phyloP scores from a whole-genome alignment of 92 coral and sea anemone species.

The Isaurus tuberculatus region DNA sequence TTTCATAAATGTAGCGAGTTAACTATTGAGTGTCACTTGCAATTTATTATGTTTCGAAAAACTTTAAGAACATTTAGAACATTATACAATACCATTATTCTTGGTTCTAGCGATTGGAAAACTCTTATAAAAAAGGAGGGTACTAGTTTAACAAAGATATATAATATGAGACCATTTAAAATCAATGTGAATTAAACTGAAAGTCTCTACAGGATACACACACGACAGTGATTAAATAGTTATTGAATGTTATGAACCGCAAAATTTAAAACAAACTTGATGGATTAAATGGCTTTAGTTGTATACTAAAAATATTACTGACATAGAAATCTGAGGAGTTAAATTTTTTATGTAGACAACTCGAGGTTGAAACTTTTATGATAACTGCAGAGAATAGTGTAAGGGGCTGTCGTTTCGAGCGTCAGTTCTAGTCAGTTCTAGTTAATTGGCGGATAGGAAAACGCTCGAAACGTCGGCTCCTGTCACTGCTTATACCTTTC shows the following conservation, averaged over 20 bases:
- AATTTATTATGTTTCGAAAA: too few relatives aligned
- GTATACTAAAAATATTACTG: neutral
- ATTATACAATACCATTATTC: too few relatives aligned
- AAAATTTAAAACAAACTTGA: constrained; percentile 11
- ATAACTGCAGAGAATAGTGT: too few relatives aligned
- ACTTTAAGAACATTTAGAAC: too few relatives aligned
- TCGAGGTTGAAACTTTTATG: neutral
- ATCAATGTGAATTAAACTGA: neutral
- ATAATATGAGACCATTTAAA: neutral
- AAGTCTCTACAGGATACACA: neutral
- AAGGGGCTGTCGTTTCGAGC: too few relatives aligned
- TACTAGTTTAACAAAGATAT: neutral
- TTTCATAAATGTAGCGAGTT: too few relatives aligned
- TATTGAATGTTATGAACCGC: constrained; percentile 22
- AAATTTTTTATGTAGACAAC: neutral
- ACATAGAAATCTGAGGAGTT: neutral
- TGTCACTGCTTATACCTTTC: too few relatives aligned
- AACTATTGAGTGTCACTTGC: too few relatives aligned
- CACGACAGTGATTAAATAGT: constrained; percentile 33
- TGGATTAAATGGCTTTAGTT: constrained; percentile 8
- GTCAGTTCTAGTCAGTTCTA: neutral
- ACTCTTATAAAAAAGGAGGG: neutral
- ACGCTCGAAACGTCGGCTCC: too few relatives aligned
- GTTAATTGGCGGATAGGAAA: too few relatives aligned
- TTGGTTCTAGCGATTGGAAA: too few relatives aligned